Evolutionary conservation across 2,888 invertebrate genomes (phyloP).

Genomic region (Epinotia nisella): DNA sequence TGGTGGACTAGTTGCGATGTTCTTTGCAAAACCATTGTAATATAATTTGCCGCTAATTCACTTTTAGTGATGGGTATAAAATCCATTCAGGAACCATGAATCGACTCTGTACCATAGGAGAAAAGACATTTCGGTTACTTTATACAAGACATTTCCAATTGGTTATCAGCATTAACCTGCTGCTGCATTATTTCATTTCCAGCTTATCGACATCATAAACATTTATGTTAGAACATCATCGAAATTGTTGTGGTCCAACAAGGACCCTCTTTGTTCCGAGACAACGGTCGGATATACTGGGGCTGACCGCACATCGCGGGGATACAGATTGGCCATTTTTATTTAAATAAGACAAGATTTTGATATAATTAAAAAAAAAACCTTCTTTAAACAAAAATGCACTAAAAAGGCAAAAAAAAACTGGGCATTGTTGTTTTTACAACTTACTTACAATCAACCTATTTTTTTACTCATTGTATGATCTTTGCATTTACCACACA

Average conservation of each 20-base stretch:
- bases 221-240: conserved; percentile 32
- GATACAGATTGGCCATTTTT: conserved; percentile 27
- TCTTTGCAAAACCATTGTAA: too few relatives aligned
- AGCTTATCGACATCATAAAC: conserved; percentile 40
- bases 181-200: conserved; percentile 22
- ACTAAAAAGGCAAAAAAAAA: too few relatives aligned
- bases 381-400: too few relatives aligned
- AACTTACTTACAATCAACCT: too few relatives aligned
- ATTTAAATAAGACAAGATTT: conserved; percentile 20
- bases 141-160: not conserved
- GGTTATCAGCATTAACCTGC: conserved; percentile 17
- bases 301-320: conserved; percentile 18
- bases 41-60: not conserved
- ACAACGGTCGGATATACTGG: conserved; percentile 11
- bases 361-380: too few relatives aligned
- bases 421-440: too few relatives aligned
- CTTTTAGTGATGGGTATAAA: not conserved
- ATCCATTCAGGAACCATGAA: too few relatives aligned
- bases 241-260: conserved; percentile 26
- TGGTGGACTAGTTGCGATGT: too few relatives aligned
- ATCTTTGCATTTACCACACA: too few relatives aligned
- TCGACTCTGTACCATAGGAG: too few relatives aligned
- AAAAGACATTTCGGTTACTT: not conserved
- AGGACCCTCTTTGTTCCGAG: conserved; percentile 36
- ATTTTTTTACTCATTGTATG: too few relatives aligned